Evolutionary conservation across 37 sponge, comb jelly and placozoan genomes (phyloP), one percentile per base, ranked within the genome.

Genomic region (Cladorhizidae sp.): DNA sequence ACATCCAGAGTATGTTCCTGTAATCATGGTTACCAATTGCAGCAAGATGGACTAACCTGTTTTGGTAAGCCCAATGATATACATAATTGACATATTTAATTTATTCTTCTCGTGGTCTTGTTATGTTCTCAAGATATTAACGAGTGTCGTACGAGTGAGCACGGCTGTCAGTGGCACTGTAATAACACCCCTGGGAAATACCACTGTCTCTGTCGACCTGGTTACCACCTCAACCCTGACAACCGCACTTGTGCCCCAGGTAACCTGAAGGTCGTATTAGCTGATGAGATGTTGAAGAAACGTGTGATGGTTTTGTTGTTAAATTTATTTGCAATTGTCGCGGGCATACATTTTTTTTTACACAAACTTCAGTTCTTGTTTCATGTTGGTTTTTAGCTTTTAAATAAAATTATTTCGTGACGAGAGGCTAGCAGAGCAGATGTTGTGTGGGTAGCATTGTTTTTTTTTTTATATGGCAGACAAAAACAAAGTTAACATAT

Each of bases 31-130:
- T 85, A 75, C 70, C 45, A 62, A 0, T 51, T 89, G 71, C 58
- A 78, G 7, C 36, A 52, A 12, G 70, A 84, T 49, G 69, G 51
- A 21, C 73, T 49, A 42, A 77, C 72, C 17, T 89, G 89, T 62
- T 83, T 61, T 49, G 83, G 89, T 88, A 40, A 73, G 78, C 40
- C 8, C 2, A n/a, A n/a, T n/a, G 55, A 54, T 54, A 21, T 26
- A 64, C 25, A 11, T 64, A 23, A 21, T 64, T 36, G 15, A 18
- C 7, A 72, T 31, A 55, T 55, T 9, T 51, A 20, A 23, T 51
- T 3, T 29, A 31, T 55, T 28, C 54, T 33, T 31, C 22, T 15
- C 25, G 40, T n/a, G 2, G 20, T 45, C 18, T 28, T 49, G 15
- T 55, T 22, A 37, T 32, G 22, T 45, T 50, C 9, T 54, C n/a